Evolutionary conservation across 2,888 invertebrate species (phyloP), one percentile per base, ranked within the genome.

Genomic region (Latrodectus elegans): DNA sequence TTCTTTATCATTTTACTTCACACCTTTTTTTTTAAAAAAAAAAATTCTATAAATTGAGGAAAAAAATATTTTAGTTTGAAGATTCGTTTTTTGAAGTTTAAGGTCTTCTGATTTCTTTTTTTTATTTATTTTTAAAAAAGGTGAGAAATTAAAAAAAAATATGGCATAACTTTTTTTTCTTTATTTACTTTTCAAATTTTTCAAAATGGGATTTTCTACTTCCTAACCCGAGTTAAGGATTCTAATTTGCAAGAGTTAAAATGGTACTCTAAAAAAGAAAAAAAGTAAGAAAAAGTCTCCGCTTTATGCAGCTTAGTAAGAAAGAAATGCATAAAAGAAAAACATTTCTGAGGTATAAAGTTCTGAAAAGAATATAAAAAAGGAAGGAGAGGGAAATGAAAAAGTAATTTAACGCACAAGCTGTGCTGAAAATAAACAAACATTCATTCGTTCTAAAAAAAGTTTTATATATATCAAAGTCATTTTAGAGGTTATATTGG

Each of bases 141-240:
- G 38, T 38, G n/a, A 60, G 12, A 60, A 60, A 74, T 74, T 10
- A 14, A 26, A 55, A 77, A 53, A 55, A 77, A 53, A 68, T 11
- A 68, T 14, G 60, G 55, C n/a, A 15, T 22, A 38, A 60, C 52
- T 15, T 77, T 76, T 76, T 52, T 51, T 53, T 53, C 74, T 73
- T 81, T 81, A 81, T 74, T 81, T 81, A 67, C 67, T 72, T 65
- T 74, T 52, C 67, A 67, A 60, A 72, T 65, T 51, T 72, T 72
- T 8, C 15, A 64, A 71, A 72, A 60, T 22, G 49, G 49, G 64
- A 12, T 76, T 65, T 12, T 26, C 64, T 65, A 51, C 65, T 49
- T 49, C n/a, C 55, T 64, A 17, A 14, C 22, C n/a, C 15, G 38
- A 81, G 51, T 53, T 10, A 65, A 67, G 67, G 52, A 53, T 26